Conservation (phyloP, 2,797 vertebrate species). For the Sebastes iracundus region DNA sequence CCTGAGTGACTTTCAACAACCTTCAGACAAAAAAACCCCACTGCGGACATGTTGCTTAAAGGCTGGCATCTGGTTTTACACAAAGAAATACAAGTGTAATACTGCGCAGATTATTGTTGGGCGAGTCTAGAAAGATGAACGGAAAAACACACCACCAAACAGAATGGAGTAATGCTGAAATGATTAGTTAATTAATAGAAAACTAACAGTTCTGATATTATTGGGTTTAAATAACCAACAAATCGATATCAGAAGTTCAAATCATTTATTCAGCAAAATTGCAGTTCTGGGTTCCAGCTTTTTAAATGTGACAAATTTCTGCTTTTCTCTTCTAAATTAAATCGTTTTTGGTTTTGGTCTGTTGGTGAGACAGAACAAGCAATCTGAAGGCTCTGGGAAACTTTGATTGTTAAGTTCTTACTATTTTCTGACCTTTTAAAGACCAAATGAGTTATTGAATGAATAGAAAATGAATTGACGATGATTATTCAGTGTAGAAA, state of each 20-base stretch:
- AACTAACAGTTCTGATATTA: not conserved
- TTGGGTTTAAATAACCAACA: not conserved
- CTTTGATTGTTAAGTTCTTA: no score
- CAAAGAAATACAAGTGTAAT: no score
- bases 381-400: not conserved
- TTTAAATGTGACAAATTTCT: not conserved
- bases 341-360: not conserved
- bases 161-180: not conserved
- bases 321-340: not conserved
- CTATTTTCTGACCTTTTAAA: not conserved
- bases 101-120: not conserved
- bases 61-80: no score
- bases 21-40: not conserved
- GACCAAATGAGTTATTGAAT: not conserved
- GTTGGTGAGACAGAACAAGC: not conserved
- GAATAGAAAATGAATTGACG: not conserved
- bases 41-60: not conserved
- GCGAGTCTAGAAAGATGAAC: not conserved
- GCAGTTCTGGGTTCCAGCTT: not conserved
- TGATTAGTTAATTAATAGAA: not conserved
- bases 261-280: not conserved
- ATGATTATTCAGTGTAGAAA: not conserved
- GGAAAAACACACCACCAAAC: not conserved
- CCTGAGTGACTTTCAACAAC: constrained; percentile 4
- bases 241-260: not conserved